These are phyloP conservation scores for Mythimna pallens DNA, from an alignment of 2,888 invertebrate genomes.

Conservation along the genomic window DNA sequence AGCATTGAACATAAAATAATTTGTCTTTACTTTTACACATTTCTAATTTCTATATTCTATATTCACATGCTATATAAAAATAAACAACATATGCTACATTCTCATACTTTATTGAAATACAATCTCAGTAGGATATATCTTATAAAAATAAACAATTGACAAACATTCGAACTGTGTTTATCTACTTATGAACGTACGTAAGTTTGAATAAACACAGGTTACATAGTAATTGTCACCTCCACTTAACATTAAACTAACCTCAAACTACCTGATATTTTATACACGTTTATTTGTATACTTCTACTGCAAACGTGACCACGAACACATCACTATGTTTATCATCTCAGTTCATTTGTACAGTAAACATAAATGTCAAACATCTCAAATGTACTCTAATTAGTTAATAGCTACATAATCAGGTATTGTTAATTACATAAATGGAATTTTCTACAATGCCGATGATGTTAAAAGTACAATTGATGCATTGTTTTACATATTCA, in stretches of 20 bases:
- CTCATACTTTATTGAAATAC: conserved; percentile 17
- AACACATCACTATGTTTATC: conserved; percentile 25
- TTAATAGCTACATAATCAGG: conserved; percentile 34
- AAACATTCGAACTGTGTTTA: conserved; percentile 10
- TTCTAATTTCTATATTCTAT: neutral
- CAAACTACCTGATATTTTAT: neutral
- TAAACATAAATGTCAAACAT: conserved; percentile 45
- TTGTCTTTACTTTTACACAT: neutral
- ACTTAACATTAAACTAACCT: conserved; percentile 2
- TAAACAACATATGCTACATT: neutral
- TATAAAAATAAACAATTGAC: conserved; percentile 9
- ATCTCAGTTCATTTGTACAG: conserved; percentile 43
- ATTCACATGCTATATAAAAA: neutral
- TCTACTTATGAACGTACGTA: neutral
- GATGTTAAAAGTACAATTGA: conserved; percentile 1
- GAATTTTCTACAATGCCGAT: conserved; percentile 2
- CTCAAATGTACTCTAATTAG: conserved; percentile 48
- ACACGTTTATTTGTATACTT: conserved; percentile 10
- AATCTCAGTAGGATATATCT: conserved; percentile 1
- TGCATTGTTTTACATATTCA: conserved; percentile 20
- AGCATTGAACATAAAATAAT: neutral
- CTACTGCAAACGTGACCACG: conserved; percentile 32
- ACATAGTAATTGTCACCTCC: conserved; percentile 8
- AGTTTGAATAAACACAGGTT: conserved; percentile 4
- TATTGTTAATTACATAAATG: conserved; percentile 24